These are phyloP conservation scores for Micropoecilia bifurca DNA, from an alignment of 2,797 vertebrate genomes.

Conservation along the genomic window DNA sequence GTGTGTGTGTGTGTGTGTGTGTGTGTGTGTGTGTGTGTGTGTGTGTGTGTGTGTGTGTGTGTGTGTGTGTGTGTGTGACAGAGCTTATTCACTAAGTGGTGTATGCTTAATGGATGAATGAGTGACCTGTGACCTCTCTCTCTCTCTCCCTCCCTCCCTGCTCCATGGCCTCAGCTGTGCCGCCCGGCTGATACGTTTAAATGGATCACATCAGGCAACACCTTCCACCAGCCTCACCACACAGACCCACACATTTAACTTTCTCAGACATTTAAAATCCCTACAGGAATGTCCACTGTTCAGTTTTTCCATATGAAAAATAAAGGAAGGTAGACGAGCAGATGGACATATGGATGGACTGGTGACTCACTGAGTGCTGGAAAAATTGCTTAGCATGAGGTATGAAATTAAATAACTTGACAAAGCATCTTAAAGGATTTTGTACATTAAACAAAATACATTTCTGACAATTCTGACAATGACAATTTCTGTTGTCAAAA, in stretches of 20 bases:
- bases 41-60: constrained; percentile 15
- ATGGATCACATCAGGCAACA: constrained; percentile 32
- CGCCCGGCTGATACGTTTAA: constrained; percentile 33
- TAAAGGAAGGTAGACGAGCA: not conserved
- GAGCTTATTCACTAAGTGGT: constrained; percentile 58
- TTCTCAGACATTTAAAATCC: not conserved
- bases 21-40: not conserved
- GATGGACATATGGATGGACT: not conserved
- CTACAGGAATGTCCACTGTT: not conserved
- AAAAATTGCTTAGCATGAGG: not conserved
- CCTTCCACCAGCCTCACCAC: constrained; percentile 15
- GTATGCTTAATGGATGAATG: constrained; percentile 60
- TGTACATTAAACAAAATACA: too few species aligned
- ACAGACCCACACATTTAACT: constrained; percentile 5
- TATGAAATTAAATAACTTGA: not conserved
- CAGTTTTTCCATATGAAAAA: not conserved
- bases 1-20: constrained; percentile 15
- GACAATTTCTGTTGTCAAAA: not conserved
- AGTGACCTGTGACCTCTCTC: constrained; percentile 50
- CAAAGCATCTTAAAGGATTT: not conserved
- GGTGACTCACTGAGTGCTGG: not conserved
- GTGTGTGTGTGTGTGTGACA: not conserved
- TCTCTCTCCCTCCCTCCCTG: constrained; percentile 46
- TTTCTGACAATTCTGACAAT: too few species aligned
- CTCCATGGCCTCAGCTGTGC: constrained; percentile 52